Conservation (phyloP, 37 sponge, comb jelly and placozoan species). For the Tethya wilhelma region DNA sequence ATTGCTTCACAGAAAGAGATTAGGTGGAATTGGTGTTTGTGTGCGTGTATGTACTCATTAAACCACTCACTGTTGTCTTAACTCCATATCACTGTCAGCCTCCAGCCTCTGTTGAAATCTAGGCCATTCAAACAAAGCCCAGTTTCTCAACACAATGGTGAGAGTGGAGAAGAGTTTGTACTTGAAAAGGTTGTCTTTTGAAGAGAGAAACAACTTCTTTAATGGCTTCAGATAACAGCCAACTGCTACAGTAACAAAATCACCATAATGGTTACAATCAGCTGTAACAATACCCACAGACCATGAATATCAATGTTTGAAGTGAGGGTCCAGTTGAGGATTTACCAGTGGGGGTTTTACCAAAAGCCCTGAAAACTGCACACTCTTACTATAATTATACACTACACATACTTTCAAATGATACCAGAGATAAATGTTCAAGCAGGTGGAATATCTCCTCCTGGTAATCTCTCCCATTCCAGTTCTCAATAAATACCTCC, state of each 20-base stretch:
- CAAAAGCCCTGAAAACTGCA: too few species aligned
- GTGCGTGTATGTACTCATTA: not conserved
- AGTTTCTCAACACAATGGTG: conserved; percentile 20
- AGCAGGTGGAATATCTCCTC: conserved; percentile 22
- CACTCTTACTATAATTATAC: too few species aligned
- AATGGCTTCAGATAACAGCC: conserved; percentile 18
- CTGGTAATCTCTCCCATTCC: conserved; percentile 45
- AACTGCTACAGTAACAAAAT: too few species aligned
- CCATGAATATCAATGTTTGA: too few species aligned
- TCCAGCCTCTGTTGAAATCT: conserved; percentile 12
- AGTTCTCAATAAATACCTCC: conserved; percentile 17
- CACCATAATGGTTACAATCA: too few species aligned
- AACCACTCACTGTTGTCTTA: not conserved
- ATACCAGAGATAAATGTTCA: conserved; percentile 14
- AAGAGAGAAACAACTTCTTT: conserved; percentile 8
- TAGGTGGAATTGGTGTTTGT: not conserved
- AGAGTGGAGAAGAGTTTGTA: not conserved
- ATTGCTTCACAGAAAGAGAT: too few species aligned
- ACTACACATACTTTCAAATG: conserved; percentile 53
- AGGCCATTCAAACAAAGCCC: conserved; percentile 36
- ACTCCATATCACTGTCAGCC: not conserved
- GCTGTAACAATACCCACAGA: too few species aligned
- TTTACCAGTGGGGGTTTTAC: too few species aligned
- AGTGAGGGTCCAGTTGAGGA: too few species aligned
- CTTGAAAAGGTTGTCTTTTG: conserved; percentile 30